These are phyloP conservation scores for Amazona guildingii DNA, from an alignment of 2,113 vertebrate genomes.

Conservation along the genomic window DNA sequence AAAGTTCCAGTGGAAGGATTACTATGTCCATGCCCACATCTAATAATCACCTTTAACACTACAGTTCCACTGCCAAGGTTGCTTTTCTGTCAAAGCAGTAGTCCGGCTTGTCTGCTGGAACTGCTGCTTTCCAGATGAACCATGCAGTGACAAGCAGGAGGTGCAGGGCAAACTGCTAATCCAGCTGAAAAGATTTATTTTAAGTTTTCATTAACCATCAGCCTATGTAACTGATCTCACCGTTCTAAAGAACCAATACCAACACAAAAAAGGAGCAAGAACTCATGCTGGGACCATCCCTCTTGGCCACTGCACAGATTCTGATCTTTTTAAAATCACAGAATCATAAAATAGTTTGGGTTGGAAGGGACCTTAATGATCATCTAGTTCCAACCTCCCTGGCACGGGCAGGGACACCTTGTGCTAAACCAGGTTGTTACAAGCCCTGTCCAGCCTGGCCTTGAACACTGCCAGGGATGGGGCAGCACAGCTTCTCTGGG, in stretches of 20 bases:
- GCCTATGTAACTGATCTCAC: not conserved
- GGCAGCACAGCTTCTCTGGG: not conserved
- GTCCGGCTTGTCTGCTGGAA: not conserved
- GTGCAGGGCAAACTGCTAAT: not conserved
- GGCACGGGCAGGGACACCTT: not conserved
- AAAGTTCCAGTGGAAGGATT: not conserved
- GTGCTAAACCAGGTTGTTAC: not conserved
- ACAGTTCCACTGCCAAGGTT: not conserved
- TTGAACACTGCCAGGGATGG: not conserved
- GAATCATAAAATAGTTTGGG: not conserved
- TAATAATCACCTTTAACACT: not conserved
- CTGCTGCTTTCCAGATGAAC: not conserved
- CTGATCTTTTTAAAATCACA: not conserved
- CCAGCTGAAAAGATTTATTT: not conserved
- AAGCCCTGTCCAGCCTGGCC: not conserved
- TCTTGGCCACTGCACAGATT: not conserved
- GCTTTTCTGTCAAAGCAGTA: not conserved
- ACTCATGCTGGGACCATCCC: not conserved
- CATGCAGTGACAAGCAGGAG: not conserved
- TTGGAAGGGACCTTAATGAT: not conserved
- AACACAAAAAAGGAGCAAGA: not conserved
- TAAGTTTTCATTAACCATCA: not conserved
- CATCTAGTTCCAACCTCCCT: not conserved
- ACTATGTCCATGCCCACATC: not conserved
- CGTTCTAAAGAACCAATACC: not conserved